A percentile compares a stretch with the other conserved stretches of the same genome.
These are phyloP conservation scores for Chrysolina oricalcia DNA, from an alignment of 2,888 invertebrate genomes.

Conservation along the genomic window DNA sequence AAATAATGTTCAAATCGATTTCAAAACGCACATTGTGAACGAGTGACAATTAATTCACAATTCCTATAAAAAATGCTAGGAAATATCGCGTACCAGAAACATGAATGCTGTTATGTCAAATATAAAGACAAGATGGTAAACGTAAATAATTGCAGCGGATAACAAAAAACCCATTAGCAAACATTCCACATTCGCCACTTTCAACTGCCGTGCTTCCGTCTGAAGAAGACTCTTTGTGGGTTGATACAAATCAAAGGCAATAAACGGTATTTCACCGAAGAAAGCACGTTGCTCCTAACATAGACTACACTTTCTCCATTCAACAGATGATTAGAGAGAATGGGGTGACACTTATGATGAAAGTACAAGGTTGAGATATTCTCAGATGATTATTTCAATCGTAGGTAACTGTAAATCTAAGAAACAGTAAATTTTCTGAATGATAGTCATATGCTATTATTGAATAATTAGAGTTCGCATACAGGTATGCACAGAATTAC, in stretches of 20 bases:
- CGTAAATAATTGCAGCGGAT: neutral
- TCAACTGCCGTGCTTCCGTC: slow-evolving; percentile 43
- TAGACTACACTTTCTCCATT: slow-evolving; percentile 44
- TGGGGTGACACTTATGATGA: slow-evolving; percentile 21
- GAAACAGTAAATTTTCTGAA: neutral
- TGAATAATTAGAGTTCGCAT: neutral
- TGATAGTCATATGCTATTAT: neutral
- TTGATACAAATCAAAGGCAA: slow-evolving; percentile 35
- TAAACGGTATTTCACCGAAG: slow-evolving; percentile 40
- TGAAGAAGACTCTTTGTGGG: slow-evolving; percentile 31
- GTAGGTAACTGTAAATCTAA: neutral
- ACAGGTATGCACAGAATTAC: neutral
- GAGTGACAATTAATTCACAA: neutral
- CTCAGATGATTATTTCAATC: neutral
- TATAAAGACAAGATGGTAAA: neutral
- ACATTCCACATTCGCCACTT: slow-evolving; percentile 38
- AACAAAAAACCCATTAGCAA: neutral
- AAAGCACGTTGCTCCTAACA: slow-evolving; percentile 39
- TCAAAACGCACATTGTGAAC: neutral
- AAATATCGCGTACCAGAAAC: neutral
- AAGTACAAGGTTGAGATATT: slow-evolving; percentile 11
- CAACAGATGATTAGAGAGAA: slow-evolving; percentile 40
- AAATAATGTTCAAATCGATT: too few relatives aligned
- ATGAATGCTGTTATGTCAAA: neutral
- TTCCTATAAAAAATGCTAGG: neutral